Evolutionary conservation across 2,888 invertebrate species (phyloP), one percentile per base, ranked within the genome.

Genomic region (Netelia fuscicornis): DNA sequence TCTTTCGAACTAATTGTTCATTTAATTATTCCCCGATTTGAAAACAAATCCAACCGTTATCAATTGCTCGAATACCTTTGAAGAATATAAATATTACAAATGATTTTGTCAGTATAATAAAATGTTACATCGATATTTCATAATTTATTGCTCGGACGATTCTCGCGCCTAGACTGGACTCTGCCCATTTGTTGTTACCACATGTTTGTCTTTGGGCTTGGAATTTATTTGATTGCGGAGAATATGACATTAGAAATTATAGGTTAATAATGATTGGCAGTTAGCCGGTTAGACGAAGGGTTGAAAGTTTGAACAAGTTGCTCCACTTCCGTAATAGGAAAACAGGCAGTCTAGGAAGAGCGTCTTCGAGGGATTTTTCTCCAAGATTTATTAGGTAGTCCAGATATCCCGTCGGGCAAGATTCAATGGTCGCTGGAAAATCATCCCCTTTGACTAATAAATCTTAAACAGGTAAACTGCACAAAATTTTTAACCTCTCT

Each of bases 311-410:
- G 83, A 80, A 82, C 83, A 86, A 85, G 77, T 64, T 90, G 90
- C 87, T 90, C 91, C 78, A 90, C 65, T 91, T 91, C 83, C 78
- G 37, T 88, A 91, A 86, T 91, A 91, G 91, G 90, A 81, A 37
- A 90, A 62, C 87, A 91, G 88, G 76, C 76, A 70, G 65, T 75
- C 25, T 64, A 42, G 78, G 85, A 84, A 30, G 48, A 48, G 48
- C 9, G 48, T 48, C 54, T 58, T 44, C 37, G 42, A n/a, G 10
- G 52, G 37, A 74, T 13, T 48, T 58, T 13, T 72, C 30, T 6
- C 2, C 23, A 48, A 67, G 37, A 65, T 75, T 79, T 75, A 30
- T 25, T 37, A 23, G 20, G 56, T 10, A 30, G n/a, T n/a, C 8
- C 8, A 56, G 56, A 13, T 25, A 10, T 10, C 13, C 48, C 9